Conservation (phyloP, 2,113 vertebrate genomes). For the Colinus virginianus region DNA sequence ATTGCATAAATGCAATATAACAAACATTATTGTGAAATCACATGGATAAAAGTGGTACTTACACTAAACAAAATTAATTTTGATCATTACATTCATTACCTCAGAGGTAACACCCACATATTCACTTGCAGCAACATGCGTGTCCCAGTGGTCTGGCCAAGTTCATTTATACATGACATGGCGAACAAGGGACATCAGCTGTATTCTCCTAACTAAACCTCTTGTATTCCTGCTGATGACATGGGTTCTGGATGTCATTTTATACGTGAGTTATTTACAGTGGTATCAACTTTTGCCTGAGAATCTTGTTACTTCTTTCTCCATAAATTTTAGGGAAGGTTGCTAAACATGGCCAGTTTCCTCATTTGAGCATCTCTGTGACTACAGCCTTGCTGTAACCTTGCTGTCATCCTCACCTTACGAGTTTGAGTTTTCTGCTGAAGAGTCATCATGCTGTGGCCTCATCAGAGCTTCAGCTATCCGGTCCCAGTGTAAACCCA, state of each 20-base stretch:
- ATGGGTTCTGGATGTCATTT: not conserved
- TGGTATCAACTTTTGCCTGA: not conserved
- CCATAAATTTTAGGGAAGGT: not conserved
- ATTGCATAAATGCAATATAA: not conserved
- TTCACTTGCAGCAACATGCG: not conserved
- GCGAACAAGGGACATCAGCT: not conserved
- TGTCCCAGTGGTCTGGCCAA: not conserved
- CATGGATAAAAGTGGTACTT: not conserved
- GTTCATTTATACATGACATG: not conserved
- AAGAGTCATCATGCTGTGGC: fast-evolving
- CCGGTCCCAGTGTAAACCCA: not conserved
- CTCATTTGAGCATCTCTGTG: not conserved
- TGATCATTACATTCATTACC: not conserved
- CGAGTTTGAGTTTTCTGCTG: not conserved
- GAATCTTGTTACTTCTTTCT: not conserved
- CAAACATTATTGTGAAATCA: not conserved
- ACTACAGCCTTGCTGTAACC: not conserved
- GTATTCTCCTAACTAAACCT: not conserved
- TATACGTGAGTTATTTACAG: not conserved
- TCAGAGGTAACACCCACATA: not conserved
- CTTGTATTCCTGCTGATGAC: not conserved
- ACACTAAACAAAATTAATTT: not conserved
- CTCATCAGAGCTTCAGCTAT: not conserved
- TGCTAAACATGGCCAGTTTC: not conserved
- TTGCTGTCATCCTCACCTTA: not conserved